Base-by-base conservation (phyloP, 1,140 invertebrate genomes). In the Tetranychus cinnabarinus region DNA sequence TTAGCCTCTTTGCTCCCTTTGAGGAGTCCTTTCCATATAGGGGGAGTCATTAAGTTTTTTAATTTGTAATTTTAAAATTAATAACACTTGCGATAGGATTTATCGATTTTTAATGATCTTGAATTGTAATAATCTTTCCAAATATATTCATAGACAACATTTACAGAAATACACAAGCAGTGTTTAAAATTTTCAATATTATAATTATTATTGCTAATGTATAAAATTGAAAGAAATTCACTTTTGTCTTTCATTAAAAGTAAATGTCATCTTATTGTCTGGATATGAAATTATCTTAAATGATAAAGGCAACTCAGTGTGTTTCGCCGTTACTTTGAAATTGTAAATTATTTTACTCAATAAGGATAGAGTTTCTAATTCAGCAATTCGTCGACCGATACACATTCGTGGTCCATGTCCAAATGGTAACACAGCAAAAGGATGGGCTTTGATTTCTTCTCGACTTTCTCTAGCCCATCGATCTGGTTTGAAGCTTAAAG, bases 401-500 rank as follows among this genome's bases (percentile, higher is more conserved):
- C 72, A 73, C 59, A 72, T 73, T 37, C 72, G 62, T 8, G 70
- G 68, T 42, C 72, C 72, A 46, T 70, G 72, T 37, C 71, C 71
- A 61, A 73, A 73, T 2, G 72, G 72, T 35, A 72, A 65, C 61
- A 70, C 72, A 1, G 70, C 66, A 61, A 70, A 73, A 2, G 76
- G 74, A 65, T 77, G 70, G 39, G 70, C 45, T 73, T 66, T 6
- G 65, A 59, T 13, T 66, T 39, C 50, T 72, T 71, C 59, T 77
- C 75, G 10, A 0, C 79, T 76, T 15, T 52, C 33, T 33, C 48
- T 6, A 35, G 79, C 68, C 72, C 87, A 88, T 66, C 83, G 75
- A 60, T 86, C 82, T 0, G 86, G 85, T 70, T 86, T 77, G 68
- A 84, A 88, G 56, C 73, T 72, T 37, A 81, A 76, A 2, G 86